Evolutionary conservation across 2,888 invertebrate species (phyloP).

Genomic region (Sphinx pinastri): DNA sequence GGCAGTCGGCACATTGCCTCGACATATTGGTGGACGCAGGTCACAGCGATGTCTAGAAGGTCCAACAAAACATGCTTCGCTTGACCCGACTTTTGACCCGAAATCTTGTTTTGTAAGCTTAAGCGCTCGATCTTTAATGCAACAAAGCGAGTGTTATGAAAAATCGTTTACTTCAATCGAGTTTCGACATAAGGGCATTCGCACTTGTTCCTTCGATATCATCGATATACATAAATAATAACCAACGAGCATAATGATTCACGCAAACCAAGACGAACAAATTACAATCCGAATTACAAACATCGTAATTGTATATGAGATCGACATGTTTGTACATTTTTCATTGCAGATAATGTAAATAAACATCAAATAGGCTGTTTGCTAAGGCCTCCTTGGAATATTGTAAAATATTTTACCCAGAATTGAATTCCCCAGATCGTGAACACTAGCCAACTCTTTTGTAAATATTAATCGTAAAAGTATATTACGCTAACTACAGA

Average conservation of each 20-base stretch:
- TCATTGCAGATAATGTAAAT: too few relatives aligned
- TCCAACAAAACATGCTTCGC: slow-evolving; percentile 25
- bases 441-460: too few relatives aligned
- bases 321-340: background rate
- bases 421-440: too few relatives aligned
- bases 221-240: background rate
- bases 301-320: background rate
- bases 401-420: too few relatives aligned
- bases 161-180: slow-evolving; percentile 14
- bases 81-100: slow-evolving; percentile 25
- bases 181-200: slow-evolving; percentile 5
- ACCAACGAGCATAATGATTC: background rate
- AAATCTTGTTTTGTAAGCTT: slow-evolving; percentile 25
- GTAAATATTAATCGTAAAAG: too few relatives aligned
- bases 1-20: slow-evolving; percentile 18
- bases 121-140: slow-evolving; percentile 21
- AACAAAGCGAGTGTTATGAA: slow-evolving; percentile 21
- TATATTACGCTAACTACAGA: too few relatives aligned
- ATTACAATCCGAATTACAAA: slow-evolving; percentile 2
- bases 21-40: slow-evolving; percentile 24
- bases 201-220: background rate
- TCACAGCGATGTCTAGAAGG: slow-evolving; percentile 23
- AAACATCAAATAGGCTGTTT: too few relatives aligned
- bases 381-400: too few relatives aligned
- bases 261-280: background rate